Conservation (phyloP, 2,888 invertebrate species). For the Epicampocera succincta region DNA sequence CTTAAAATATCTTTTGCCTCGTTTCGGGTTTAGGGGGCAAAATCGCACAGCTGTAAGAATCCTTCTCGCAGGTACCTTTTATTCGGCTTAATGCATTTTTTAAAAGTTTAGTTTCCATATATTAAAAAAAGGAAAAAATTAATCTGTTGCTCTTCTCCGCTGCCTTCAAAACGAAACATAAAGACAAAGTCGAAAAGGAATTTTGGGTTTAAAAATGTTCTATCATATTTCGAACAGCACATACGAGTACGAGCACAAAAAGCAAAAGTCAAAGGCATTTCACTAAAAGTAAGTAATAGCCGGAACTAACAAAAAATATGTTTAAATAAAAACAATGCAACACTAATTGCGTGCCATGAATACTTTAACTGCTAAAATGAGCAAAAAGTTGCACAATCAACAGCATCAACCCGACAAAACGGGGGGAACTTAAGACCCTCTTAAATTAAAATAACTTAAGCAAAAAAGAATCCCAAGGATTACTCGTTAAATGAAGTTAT, state of each 20-base stretch:
- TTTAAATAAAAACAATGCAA: constrained; percentile 74
- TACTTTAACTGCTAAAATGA: constrained; percentile 62
- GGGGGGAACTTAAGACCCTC: constrained; percentile 30
- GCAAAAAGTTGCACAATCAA: constrained; percentile 42
- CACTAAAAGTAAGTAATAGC: constrained; percentile 55
- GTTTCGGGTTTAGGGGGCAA: too few species aligned
- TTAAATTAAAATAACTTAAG: constrained; percentile 36
- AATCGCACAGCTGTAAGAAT: too few species aligned
- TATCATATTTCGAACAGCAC: constrained; percentile 20
- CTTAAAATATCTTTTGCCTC: too few species aligned
- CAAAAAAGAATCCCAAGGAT: constrained; percentile 44
- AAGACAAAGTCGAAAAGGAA: constrained; percentile 51
- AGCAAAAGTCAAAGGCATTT: constrained; percentile 66
- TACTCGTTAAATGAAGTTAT: constrained; percentile 69
- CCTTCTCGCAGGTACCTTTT: too few species aligned
- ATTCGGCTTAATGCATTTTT: too few species aligned
- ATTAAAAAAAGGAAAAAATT: too few species aligned
- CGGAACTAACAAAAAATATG: background rate
- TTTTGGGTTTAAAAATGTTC: constrained; percentile 23
- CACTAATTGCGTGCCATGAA: constrained; percentile 79
- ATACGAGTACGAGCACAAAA: too few species aligned
- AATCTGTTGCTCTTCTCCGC: constrained; percentile 56
- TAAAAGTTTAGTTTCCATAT: too few species aligned
- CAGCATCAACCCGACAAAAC: constrained; percentile 21
- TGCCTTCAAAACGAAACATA: background rate